Conservation (phyloP, 2,888 invertebrate genomes). For the Octodonta nipae region DNA sequence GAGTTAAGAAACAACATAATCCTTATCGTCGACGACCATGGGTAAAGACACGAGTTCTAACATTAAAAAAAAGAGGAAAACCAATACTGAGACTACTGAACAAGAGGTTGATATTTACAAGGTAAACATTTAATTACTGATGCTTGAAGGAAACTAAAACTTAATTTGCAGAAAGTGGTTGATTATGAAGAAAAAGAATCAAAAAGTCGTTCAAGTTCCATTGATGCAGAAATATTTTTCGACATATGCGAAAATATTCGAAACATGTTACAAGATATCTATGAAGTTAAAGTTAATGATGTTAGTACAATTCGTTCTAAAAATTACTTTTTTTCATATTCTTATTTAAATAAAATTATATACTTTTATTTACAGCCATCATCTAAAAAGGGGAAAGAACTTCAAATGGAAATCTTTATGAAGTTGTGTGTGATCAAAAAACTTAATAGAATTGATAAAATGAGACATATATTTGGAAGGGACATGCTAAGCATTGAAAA, state of each 20-base stretch:
- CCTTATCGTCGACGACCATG: too few species aligned
- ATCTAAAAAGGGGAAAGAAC: constrained; percentile 8
- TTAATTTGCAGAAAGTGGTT: constrained; percentile 46
- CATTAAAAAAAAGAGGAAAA: constrained; percentile 46
- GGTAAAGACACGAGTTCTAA: constrained; percentile 38
- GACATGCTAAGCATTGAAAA: constrained; percentile 74
- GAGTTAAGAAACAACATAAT: too few species aligned
- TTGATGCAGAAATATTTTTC: constrained; percentile 54
- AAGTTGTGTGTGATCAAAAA: constrained; percentile 76
- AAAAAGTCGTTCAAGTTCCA: constrained; percentile 46
- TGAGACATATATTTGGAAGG: constrained; percentile 67
- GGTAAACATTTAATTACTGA: constrained; percentile 30
- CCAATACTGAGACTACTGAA: constrained; percentile 35
- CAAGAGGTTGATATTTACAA: constrained; percentile 45
- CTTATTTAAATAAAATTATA: too few species aligned
- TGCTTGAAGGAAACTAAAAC: neutral
- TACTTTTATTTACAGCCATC: constrained; percentile 3
- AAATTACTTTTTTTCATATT: too few species aligned
- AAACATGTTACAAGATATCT: constrained; percentile 53
- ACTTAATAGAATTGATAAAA: constrained; percentile 79
- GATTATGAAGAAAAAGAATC: constrained; percentile 65
- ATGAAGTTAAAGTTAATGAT: constrained; percentile 28
- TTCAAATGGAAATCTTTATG: constrained; percentile 51
- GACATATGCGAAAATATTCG: constrained; percentile 59
- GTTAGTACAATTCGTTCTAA: constrained; percentile 8